phyloP scores from a whole-genome alignment of 2,888 invertebrate species.

The Tipula unca region DNA sequence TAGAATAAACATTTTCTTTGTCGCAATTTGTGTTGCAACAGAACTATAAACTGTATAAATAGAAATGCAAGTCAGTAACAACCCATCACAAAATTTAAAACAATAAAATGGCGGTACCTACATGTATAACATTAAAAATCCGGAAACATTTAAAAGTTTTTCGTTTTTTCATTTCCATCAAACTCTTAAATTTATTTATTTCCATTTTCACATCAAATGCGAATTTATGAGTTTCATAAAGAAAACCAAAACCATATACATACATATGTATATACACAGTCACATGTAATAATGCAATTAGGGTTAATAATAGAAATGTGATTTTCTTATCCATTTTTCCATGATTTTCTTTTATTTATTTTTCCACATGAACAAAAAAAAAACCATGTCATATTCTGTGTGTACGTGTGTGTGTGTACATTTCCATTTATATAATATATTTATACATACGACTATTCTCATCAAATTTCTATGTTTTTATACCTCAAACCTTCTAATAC shows the following conservation, averaged over 20 bases:
- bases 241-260: neutral
- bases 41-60: too few relatives aligned
- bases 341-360: neutral
- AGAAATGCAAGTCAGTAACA: neutral
- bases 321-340: neutral
- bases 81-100: neutral
- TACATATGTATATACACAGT: neutral
- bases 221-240: neutral
- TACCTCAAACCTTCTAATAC: neutral
- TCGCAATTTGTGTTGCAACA: neutral
- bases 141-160: neutral
- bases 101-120: neutral
- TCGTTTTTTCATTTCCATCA: neutral
- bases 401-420: neutral
- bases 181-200: neutral
- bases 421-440: too few relatives aligned
- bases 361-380: neutral
- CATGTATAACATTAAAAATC: neutral
- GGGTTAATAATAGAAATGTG: conserved; percentile 4
- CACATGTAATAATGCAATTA: conserved; percentile 8
- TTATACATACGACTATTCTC: too few relatives aligned
- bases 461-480: neutral
- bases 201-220: neutral
- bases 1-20: neutral
- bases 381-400: neutral